phyloP scores from a whole-genome alignment of 1,140 invertebrate genomes.

The Melipona quadrifasciata region DNA sequence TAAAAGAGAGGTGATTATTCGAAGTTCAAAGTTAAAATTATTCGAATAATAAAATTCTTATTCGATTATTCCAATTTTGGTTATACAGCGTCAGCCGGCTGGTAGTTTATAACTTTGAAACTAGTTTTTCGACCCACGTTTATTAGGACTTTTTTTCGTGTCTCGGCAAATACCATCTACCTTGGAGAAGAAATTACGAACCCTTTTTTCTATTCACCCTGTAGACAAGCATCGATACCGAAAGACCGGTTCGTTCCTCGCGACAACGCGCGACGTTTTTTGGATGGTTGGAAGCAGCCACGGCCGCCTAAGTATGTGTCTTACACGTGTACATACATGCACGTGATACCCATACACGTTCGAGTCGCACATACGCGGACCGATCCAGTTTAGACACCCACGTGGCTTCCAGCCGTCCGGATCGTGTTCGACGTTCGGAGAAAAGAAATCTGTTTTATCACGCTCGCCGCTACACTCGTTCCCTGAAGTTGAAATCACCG shows the following conservation, averaged over 20 bases:
- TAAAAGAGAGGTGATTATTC: too few relatives aligned
- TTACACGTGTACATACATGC: too few relatives aligned
- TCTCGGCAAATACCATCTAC: too few relatives aligned
- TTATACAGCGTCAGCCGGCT: too few relatives aligned
- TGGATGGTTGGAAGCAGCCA: constrained; percentile 21
- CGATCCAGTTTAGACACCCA: constrained; percentile 57
- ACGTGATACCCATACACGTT: too few relatives aligned
- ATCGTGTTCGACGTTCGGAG: constrained; percentile 40
- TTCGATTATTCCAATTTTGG: too few relatives aligned
- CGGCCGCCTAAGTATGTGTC: neutral
- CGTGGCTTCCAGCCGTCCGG: constrained; percentile 44
- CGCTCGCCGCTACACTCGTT: constrained; percentile 15
- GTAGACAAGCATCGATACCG: constrained; percentile 45
- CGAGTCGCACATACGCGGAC: neutral
- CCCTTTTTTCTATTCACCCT: neutral
- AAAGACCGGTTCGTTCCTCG: constrained; percentile 59
- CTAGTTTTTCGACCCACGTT: too few relatives aligned
- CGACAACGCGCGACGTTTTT: constrained; percentile 43
- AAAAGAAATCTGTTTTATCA: constrained; percentile 41
- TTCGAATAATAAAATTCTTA: too few relatives aligned
- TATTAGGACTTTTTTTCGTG: too few relatives aligned
- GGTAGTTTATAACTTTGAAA: too few relatives aligned
- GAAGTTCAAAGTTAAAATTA: too few relatives aligned
- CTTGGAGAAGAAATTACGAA: too few relatives aligned
- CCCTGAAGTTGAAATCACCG: constrained; percentile 27